Conservation (phyloP, 1,140 invertebrate genomes). For the Cydia amplana region DNA sequence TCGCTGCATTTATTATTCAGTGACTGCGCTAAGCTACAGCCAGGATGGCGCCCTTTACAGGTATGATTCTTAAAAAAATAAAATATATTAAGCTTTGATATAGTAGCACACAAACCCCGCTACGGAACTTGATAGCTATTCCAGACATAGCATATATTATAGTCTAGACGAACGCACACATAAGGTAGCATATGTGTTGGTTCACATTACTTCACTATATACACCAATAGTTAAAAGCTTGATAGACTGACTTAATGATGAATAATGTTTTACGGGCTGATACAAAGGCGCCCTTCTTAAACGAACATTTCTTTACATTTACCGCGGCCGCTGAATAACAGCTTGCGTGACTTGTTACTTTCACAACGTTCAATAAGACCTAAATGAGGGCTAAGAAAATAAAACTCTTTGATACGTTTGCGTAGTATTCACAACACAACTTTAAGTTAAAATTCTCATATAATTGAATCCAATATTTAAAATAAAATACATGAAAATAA, state of each 20-base stretch:
- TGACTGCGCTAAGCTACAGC: conserved; percentile 65
- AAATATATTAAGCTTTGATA: conserved; percentile 11
- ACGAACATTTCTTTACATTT: conserved; percentile 23
- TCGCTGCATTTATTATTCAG: conserved; percentile 77
- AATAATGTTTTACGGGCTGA: not conserved
- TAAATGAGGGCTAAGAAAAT: conserved; percentile 26
- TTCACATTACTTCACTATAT: not conserved
- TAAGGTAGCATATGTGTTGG: conserved; percentile 11
- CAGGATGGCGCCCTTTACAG: conserved; percentile 75
- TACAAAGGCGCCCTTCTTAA: conserved; percentile 6
- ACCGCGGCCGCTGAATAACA: not conserved
- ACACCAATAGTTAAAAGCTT: not conserved
- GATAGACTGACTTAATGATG: not conserved
- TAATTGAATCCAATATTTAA: not conserved
- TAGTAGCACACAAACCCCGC: not conserved
- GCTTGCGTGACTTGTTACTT: conserved; percentile 31
- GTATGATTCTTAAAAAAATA: conserved; percentile 60
- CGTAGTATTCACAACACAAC: not conserved
- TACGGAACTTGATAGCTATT: not conserved
- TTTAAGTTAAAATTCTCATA: not conserved
- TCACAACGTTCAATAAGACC: conserved; percentile 18
- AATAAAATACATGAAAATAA: no score
- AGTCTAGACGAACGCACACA: conserved; percentile 1
- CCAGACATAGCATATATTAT: not conserved
- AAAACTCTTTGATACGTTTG: not conserved